Evolutionary conservation across 1,140 invertebrate species (phyloP), one percentile per base, ranked within the genome.

Genomic region (Phortica variegata): DNA sequence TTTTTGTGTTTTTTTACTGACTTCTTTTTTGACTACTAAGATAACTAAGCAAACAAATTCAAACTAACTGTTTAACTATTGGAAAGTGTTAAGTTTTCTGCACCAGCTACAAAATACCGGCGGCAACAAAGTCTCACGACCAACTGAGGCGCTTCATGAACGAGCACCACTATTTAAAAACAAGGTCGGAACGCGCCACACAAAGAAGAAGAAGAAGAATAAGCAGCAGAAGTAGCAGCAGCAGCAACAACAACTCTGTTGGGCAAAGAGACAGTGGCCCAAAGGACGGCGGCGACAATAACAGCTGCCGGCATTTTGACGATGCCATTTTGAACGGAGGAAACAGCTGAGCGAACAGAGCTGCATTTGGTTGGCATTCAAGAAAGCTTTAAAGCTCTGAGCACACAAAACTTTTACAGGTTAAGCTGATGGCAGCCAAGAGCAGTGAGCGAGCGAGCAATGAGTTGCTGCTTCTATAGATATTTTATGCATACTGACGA

Each of bases 61-160:
- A n/a, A n/a, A n/a, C n/a, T n/a, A n/a, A 42, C 38, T 9, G 31
- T 10, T 16, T 12, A 23, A 39, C 21, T 41, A 38, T 43, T 48
- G 31, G 31, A n/a, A 33, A 44, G 12, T 37, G 34, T 50, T 40
- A 23, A 36, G 49, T 18, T 52, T 46, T 19, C 49, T 31, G 26
- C 12, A 12, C 42, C 13, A 44, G 49, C 49, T 45, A 31, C 36
- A 19, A 31, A 56, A 52, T 49, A 55, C 54, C 53, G 60, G 66
- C 59, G 49, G 56, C 59, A 52, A 53, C 52, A 65, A 65, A 63
- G 63, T 63, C 65, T 53, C 63, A 65, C 63, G 63, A 69, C 63
- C 65, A 63, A 68, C 63, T 68, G 63, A 69, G 49, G 60, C 54
- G 49, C 52, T 36, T 31, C 32, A 38, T 52, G 43, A 52, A 39